Evolutionary conservation across 2,888 invertebrate species (phyloP), one percentile per base, ranked within the genome.

Genomic region (Megalurothrips usitatus): DNA sequence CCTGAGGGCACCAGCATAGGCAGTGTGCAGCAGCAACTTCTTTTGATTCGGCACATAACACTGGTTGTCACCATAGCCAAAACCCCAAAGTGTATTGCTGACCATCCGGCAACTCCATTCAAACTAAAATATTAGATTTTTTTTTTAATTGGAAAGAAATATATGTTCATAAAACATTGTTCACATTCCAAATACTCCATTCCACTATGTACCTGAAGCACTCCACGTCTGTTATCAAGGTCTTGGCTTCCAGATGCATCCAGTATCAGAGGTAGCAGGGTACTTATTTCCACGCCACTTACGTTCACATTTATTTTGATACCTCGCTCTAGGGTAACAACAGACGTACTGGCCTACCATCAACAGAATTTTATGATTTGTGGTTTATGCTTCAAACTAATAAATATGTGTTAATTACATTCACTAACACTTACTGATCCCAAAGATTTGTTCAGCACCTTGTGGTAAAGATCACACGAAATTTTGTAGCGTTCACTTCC

Each of bases 61-160:
- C 11, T 75, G 68, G 12, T 26, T 75, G 68, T 75, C 68, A 23
- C 68, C 68, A 75, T 75, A 75, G 23, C 68, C 68, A 58, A 58
- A 17, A 58, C 0, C 4, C 19, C 19, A 12, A 75, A 26, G 68
- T 23, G n/a, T 26, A 26, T 9, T 75, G 26, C 26, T 75, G 4
- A 75, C 12, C 68, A 75, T 75, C 12, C 68, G 68, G 12, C 68
- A 75, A 26, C 26, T 75, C 68, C 68, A 75, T 26, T 75, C 68
- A 75, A 75, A 75, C 68, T 75, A 26, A 75, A 26, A 26, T 6
- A 43, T 43, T 43, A 43, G 34, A 43, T 43, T 43, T 58, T 52
- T 1, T 17, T n/a, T 3, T 3, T 26, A 11, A 26, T 9, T 75
- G 68, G 23, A 3, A 68, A 1, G 11, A 68, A 68, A 68, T 11